Conservation (phyloP, 1,140 invertebrate genomes). For the Ceratitis capitata region DNA sequence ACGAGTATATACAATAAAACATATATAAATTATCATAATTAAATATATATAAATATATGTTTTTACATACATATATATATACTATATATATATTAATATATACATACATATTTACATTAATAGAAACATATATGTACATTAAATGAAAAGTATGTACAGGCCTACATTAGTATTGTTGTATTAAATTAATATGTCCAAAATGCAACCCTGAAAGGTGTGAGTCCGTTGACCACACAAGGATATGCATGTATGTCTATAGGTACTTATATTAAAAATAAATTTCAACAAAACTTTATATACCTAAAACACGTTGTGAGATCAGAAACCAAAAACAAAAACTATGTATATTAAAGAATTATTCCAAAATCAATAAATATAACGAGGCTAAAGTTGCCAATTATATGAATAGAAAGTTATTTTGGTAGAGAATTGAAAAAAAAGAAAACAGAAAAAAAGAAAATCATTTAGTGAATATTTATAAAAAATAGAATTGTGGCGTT, state of each 20-base stretch:
- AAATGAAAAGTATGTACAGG: not conserved
- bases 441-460: not conserved
- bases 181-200: not conserved
- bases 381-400: not conserved
- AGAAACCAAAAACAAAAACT: not conserved
- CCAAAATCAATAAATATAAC: too few relatives aligned
- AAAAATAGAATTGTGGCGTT: slow-evolving; percentile 27
- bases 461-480: slow-evolving; percentile 2
- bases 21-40: too few relatives aligned
- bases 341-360: too few relatives aligned
- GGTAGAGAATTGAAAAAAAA: not conserved
- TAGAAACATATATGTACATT: not conserved
- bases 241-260: not conserved
- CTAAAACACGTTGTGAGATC: slow-evolving; percentile 21
- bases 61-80: not conserved
- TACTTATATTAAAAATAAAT: not conserved
- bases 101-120: slow-evolving; percentile 7
- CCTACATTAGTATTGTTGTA: slow-evolving; percentile 3
- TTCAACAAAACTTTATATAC: slow-evolving; percentile 29
- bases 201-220: not conserved
- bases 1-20: slow-evolving; percentile 12
- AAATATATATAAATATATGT: too few relatives aligned
- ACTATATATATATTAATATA: not conserved
- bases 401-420: slow-evolving; percentile 18
- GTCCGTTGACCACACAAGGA: not conserved